Conservation (phyloP, 2,888 invertebrate species). For the Dichetophora obliterata region DNA sequence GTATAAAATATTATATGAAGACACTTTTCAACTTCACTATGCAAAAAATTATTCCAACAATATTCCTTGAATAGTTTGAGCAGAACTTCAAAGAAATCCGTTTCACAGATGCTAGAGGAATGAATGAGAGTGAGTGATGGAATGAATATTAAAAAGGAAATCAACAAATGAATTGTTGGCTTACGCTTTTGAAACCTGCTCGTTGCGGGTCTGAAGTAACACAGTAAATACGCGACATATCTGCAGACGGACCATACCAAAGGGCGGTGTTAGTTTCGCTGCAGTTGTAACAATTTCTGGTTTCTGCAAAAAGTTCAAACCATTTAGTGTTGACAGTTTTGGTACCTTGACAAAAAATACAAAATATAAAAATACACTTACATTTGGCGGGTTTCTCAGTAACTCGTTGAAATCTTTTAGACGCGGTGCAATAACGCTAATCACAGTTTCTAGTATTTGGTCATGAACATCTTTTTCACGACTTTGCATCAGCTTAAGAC, state of each 20-base stretch:
- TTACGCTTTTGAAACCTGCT: conserved; percentile 79
- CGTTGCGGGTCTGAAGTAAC: conserved; percentile 80
- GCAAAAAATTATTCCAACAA: conserved; percentile 95
- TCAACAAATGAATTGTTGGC: conserved; percentile 50
- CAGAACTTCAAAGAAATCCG: conserved; percentile 75
- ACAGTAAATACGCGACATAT: conserved; percentile 84
- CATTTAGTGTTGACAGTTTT: background rate
- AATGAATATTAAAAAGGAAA: background rate
- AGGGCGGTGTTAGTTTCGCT: conserved; percentile 79
- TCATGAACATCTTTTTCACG: conserved; percentile 74
- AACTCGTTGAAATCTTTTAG: conserved; percentile 80
- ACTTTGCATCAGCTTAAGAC: conserved; percentile 60
- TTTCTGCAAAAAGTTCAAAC: conserved; percentile 68
- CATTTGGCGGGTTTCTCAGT: conserved; percentile 78
- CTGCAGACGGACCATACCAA: conserved; percentile 85
- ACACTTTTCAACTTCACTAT: conserved; percentile 88
- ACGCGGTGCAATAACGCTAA: conserved; percentile 76
- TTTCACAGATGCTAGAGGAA: conserved; percentile 63
- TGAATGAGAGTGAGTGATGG: background rate
- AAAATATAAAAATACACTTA: conserved; percentile 67
- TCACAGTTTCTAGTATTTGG: conserved; percentile 75
- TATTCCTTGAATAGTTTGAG: conserved; percentile 91
- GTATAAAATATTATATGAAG: conserved; percentile 77
- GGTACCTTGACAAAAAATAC: background rate
- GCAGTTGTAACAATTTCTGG: conserved; percentile 78